Evolutionary conservation across 2,797 vertebrate genomes (phyloP).

Genomic region (Nyctalus aviator): DNA sequence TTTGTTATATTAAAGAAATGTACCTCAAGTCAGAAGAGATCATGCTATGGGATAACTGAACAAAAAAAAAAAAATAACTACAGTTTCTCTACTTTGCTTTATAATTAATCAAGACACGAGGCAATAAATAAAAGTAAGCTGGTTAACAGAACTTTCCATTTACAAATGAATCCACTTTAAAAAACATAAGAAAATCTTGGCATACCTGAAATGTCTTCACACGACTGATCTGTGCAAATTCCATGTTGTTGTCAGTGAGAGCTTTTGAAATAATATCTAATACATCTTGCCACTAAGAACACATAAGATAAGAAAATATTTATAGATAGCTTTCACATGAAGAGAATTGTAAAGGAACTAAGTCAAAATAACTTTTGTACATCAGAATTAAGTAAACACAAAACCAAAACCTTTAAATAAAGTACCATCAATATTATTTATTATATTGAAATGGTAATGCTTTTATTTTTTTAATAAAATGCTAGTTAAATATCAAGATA

Average conservation of each 20-base stretch:
- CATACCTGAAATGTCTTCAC: constrained; percentile 98
- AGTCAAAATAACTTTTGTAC: constrained; percentile 21
- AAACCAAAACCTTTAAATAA: constrained; percentile 20
- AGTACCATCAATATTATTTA: background rate
- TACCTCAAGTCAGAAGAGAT: background rate
- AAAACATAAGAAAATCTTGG: constrained; percentile 65
- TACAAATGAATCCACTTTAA: constrained; percentile 6
- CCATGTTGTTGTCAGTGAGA: constrained; percentile 97
- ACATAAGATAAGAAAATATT: constrained; percentile 72
- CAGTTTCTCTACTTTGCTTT: constrained; percentile 43
- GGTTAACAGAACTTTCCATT: constrained; percentile 8
- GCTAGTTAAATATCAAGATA: background rate
- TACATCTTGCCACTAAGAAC: constrained; percentile 96
- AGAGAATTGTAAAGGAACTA: constrained; percentile 20
- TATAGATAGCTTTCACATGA: constrained; percentile 49
- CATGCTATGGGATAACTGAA: background rate
- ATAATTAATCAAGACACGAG: background rate
- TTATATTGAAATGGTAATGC: background rate
- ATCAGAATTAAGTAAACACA: constrained; percentile 26
- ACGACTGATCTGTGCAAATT: constrained; percentile 98
- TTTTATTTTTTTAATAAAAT: constrained; percentile 43
- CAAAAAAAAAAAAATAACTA: background rate
- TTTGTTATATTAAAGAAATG: constrained; percentile 23
- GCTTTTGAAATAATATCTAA: constrained; percentile 99
- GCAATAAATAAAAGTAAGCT: background rate